Percentiles rank a stretch among this genome's conserved stretches.
Evolutionary conservation across 2,113 vertebrate species (phyloP).

Genomic region (Danionella cerebrum): DNA sequence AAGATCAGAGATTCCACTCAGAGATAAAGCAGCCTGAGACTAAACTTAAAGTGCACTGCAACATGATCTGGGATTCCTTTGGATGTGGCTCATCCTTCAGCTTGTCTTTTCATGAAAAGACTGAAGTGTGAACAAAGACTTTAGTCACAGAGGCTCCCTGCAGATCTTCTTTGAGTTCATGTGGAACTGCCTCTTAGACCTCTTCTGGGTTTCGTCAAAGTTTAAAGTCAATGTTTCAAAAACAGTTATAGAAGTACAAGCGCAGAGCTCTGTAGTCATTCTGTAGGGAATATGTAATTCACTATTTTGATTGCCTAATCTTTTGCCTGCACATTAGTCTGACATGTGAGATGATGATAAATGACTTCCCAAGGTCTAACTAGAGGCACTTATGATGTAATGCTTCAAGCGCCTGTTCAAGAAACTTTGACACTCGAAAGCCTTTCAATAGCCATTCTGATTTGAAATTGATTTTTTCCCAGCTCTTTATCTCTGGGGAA

Average conservation of each 20-base stretch:
- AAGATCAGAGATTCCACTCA: background rate
- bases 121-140: conserved; percentile 17
- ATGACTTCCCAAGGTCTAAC: background rate
- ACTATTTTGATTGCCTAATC: background rate
- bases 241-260: background rate
- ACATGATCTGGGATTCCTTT: conserved; percentile 19
- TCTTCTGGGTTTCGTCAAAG: background rate
- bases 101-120: conserved; percentile 18
- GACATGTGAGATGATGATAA: background rate
- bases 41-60: background rate
- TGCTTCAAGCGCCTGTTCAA: background rate
- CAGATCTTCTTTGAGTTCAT: background rate
- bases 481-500: background rate
- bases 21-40: background rate
- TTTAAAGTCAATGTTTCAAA: background rate
- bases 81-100: conserved; percentile 7
- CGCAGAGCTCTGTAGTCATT: background rate
- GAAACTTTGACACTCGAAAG: too few species aligned
- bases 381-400: background rate
- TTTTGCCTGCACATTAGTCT: background rate
- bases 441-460: too few species aligned
- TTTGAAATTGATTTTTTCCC: background rate
- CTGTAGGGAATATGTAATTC: background rate
- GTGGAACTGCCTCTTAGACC: background rate
- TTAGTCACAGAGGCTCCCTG: background rate